phyloP scores from a whole-genome alignment of 2,888 invertebrate species.

The Zeuzera pyrina region DNA sequence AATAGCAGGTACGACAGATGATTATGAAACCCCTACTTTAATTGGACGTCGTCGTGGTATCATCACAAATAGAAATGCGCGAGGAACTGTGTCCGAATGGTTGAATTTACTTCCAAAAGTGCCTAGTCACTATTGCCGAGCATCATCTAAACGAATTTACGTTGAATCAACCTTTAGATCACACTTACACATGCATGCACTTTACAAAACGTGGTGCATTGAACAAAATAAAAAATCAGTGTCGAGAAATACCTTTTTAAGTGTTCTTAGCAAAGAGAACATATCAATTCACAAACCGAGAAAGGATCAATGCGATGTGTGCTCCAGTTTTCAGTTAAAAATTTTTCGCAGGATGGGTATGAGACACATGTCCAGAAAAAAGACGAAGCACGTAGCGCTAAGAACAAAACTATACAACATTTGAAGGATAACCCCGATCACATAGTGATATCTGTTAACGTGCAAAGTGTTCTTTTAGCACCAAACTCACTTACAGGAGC shows the following conservation, averaged over 20 bases:
- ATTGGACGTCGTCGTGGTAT: no score
- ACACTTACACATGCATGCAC: conserved; percentile 3
- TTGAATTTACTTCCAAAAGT: conserved; percentile 8
- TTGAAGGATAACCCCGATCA: conserved; percentile 1
- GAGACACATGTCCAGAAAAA: conserved; percentile 9
- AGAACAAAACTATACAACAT: neutral
- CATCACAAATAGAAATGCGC: no score
- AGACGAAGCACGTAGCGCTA: conserved; percentile 4
- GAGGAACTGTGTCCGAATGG: conserved; percentile 1
- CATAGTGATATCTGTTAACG: conserved; percentile 12
- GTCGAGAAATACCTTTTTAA: neutral
- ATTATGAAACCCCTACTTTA: no score
- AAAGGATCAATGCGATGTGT: conserved; percentile 8
- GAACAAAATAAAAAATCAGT: neutral
- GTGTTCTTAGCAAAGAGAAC: neutral
- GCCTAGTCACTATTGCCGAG: conserved; percentile 9
- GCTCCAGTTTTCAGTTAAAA: conserved; percentile 9
- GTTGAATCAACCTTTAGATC: conserved; percentile 8
- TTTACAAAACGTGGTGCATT: no score
- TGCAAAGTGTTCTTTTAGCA: conserved; percentile 14
- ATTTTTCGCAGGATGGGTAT: conserved; percentile 11
- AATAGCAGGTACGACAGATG: no score
- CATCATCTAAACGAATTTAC: conserved; percentile 5
- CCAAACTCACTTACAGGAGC: conserved; percentile 13
- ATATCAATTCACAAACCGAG: conserved; percentile 1